phyloP scores from a whole-genome alignment of 2,113 vertebrate genomes.

The Cariama cristata region DNA sequence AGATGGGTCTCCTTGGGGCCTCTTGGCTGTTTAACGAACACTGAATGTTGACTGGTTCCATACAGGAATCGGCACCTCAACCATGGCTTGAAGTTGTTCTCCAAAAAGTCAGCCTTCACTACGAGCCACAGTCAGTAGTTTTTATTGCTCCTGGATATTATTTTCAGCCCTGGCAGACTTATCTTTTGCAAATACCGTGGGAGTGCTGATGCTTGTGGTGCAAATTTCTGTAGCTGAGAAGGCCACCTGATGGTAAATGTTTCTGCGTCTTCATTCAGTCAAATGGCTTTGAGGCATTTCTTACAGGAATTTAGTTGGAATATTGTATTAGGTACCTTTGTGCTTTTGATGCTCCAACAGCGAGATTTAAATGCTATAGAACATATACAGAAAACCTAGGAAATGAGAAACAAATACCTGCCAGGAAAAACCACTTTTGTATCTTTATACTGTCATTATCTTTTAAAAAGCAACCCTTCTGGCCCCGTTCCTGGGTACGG shows the following conservation, averaged over 20 bases:
- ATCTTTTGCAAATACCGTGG: background rate
- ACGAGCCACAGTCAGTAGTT: background rate
- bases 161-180: background rate
- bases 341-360: slow-evolving; percentile 2
- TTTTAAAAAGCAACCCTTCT: background rate
- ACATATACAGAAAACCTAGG: background rate
- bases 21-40: background rate
- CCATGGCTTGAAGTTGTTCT: background rate
- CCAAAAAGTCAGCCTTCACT: background rate
- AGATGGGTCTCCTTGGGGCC: background rate
- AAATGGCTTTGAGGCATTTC: background rate
- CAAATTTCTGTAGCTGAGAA: slow-evolving; percentile 16
- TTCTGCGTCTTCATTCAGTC: slow-evolving; percentile 15
- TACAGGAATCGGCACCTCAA: background rate
- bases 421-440: background rate
- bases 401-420: slow-evolving; percentile 6
- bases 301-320: background rate
- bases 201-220: background rate
- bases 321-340: background rate
- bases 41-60: background rate
- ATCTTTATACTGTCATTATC: background rate
- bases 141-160: background rate
- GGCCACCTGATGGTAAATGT: slow-evolving; percentile 37
- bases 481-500: background rate
- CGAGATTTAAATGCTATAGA: background rate